Evolutionary conservation across 2,888 invertebrate genomes (phyloP).

Genomic region (Cabera pusaria): DNA sequence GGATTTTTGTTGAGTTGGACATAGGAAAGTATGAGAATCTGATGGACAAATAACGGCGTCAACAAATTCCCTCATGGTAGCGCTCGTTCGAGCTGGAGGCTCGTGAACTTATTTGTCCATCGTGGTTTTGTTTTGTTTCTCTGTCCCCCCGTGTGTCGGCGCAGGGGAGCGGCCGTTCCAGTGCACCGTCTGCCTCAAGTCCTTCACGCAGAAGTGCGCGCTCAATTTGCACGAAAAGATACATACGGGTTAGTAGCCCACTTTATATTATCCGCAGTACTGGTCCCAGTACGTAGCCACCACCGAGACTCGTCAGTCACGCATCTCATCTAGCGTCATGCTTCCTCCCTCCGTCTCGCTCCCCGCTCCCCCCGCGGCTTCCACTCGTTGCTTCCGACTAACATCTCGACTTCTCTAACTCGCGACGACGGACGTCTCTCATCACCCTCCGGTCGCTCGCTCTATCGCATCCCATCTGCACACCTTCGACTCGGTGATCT

Average conservation of each 20-base stretch:
- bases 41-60: constrained; percentile 79
- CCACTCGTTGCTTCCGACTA: constrained; percentile 78
- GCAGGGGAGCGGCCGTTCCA: constrained; percentile 85
- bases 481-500: constrained; percentile 56
- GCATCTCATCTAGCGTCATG: constrained; percentile 76
- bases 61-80: constrained; percentile 74
- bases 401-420: constrained; percentile 68
- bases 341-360: constrained; percentile 72
- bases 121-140: constrained; percentile 83
- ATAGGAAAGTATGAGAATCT: constrained; percentile 73
- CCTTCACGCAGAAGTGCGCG: constrained; percentile 85
- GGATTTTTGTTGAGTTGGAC: constrained; percentile 62
- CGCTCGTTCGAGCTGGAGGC: constrained; percentile 35
- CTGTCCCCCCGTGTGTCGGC: constrained; percentile 76
- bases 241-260: constrained; percentile 85
- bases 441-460: constrained; percentile 60
- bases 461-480: constrained; percentile 53
- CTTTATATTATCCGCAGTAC: constrained; percentile 64
- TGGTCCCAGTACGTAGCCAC: constrained; percentile 67
- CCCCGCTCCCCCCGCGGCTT: constrained; percentile 69
- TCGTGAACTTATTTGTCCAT: constrained; percentile 76
- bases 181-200: constrained; percentile 85
- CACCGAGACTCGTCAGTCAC: constrained; percentile 59
- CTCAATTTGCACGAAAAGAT: constrained; percentile 85
- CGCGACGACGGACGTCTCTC: constrained; percentile 64